Evolutionary conservation across 2,113 vertebrate species (phyloP).

Genomic region (zebrafish (Danio rerio)): DNA sequence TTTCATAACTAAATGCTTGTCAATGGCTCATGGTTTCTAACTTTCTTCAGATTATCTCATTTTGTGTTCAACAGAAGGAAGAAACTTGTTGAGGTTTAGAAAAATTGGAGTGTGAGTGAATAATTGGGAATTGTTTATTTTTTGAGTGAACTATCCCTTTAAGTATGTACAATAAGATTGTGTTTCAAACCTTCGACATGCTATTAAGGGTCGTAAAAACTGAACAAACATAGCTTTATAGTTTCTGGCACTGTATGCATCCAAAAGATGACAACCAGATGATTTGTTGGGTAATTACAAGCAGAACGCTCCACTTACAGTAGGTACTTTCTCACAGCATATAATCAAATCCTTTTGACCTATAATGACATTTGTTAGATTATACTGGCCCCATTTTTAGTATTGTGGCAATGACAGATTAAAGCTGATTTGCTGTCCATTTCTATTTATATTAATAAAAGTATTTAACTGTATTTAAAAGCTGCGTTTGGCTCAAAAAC

Average conservation of each 20-base stretch:
- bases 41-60: too few relatives aligned
- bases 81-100: too few relatives aligned
- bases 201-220: background rate
- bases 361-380: background rate
- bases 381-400: background rate
- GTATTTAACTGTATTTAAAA: background rate
- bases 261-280: background rate
- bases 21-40: too few relatives aligned
- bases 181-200: background rate
- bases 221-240: constrained; percentile 15
- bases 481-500: background rate
- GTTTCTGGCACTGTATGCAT: constrained; percentile 1
- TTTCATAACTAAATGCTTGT: too few relatives aligned
- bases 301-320: background rate
- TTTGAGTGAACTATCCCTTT: background rate
- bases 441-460: background rate
- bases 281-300: constrained; percentile 14
- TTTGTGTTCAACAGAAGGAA: too few relatives aligned
- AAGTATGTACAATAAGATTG: background rate
- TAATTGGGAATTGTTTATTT: too few relatives aligned
- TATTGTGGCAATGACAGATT: background rate
- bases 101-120: too few relatives aligned
- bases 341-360: background rate
- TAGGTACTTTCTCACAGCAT: constrained; percentile 2
- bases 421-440: background rate